These are phyloP conservation scores for Parnassius orleans DNA, from an alignment of 2,888 invertebrate species.

Conservation along the genomic window DNA sequence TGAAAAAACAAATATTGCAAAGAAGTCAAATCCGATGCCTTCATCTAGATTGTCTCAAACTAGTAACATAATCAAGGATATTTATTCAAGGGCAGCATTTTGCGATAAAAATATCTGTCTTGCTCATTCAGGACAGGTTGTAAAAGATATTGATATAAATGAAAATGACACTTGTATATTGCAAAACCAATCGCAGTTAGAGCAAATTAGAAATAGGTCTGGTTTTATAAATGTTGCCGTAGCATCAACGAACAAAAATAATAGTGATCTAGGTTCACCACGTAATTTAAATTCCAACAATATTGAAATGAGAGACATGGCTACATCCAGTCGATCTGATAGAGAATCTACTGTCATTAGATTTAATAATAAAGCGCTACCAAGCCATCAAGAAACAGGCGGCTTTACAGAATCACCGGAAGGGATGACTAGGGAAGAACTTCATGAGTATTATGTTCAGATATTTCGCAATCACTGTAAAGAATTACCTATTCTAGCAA, in stretches of 20 bases:
- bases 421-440: conserved; percentile 10
- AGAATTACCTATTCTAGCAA: conserved; percentile 22
- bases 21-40: neutral
- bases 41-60: conserved; percentile 5
- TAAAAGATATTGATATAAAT: conserved; percentile 1
- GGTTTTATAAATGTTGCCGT: conserved; percentile 18
- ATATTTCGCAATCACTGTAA: conserved; percentile 21
- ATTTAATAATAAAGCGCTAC: neutral
- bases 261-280: neutral
- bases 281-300: neutral
- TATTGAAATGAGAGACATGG: neutral
- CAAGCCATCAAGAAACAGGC: conserved; percentile 5
- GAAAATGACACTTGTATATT: neutral
- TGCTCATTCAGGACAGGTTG: conserved; percentile 1
- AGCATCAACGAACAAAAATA: conserved; percentile 9
- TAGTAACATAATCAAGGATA: conserved; percentile 15
- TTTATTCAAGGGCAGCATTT: conserved; percentile 16
- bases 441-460: conserved; percentile 18
- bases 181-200: conserved; percentile 2
- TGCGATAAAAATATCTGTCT: conserved; percentile 16
- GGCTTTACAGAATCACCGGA: conserved; percentile 3
- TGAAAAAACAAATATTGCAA: conserved; percentile 4
- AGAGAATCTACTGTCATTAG: neutral
- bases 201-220: neutral
- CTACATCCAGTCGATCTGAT: neutral